A percentile compares a stretch with the other conserved stretches of the same genome.
These are phyloP conservation scores for Argyresthia goedartella DNA, from an alignment of 2,888 invertebrate genomes.

Conservation along the genomic window DNA sequence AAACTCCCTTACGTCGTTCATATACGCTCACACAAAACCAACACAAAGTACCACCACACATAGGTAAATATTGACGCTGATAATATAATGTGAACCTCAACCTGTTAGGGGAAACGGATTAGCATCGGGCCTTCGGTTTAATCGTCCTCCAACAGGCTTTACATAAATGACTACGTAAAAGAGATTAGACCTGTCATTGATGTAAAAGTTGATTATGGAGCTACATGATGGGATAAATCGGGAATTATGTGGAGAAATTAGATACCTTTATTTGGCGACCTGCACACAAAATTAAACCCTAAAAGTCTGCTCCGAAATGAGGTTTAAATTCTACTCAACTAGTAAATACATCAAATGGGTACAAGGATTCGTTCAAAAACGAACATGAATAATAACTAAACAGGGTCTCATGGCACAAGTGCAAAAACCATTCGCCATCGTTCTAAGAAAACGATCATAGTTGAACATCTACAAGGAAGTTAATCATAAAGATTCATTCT, in stretches of 20 bases:
- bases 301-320: background rate
- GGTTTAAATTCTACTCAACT: too few species aligned
- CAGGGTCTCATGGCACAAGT: slow-evolving; percentile 11
- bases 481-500: slow-evolving; percentile 59
- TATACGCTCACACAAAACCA: background rate
- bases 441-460: slow-evolving; percentile 54
- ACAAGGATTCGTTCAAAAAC: slow-evolving; percentile 27
- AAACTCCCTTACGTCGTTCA: background rate
- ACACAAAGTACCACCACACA: background rate
- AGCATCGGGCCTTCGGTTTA: slow-evolving; percentile 20
- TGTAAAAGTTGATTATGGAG: slow-evolving; percentile 37
- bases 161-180: slow-evolving; percentile 20
- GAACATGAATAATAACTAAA: too few species aligned
- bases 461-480: slow-evolving; percentile 30
- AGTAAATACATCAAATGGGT: background rate
- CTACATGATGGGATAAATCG: slow-evolving; percentile 22
- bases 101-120: slow-evolving; percentile 10
- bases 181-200: slow-evolving; percentile 43
- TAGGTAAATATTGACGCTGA: slow-evolving; percentile 12
- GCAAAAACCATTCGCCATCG: slow-evolving; percentile 11
- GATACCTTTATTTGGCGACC: background rate
- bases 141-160: slow-evolving; percentile 42
- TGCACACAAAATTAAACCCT: background rate
- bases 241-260: slow-evolving; percentile 25
- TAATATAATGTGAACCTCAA: slow-evolving; percentile 8